Evolutionary conservation across 2,888 invertebrate species (phyloP), one percentile per base, ranked within the genome.

Genomic region (Oegoconia quadripuncta): DNA sequence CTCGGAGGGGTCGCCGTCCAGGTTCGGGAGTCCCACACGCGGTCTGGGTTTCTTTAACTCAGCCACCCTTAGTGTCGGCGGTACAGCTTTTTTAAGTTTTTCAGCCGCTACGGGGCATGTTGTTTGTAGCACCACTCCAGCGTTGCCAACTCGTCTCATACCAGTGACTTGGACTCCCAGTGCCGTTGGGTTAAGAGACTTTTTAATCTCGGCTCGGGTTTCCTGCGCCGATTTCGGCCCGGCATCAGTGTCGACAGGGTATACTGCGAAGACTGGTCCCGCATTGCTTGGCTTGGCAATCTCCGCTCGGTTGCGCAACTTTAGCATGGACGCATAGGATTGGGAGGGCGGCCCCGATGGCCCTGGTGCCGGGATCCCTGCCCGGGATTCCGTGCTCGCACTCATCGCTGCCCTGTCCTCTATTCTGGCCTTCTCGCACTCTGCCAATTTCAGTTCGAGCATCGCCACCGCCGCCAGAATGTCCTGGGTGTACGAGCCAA

Each of bases 251-350:
- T 23, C 23, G 4, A n/a, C n/a, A 11, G 23, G 23, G 23, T 23
- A 23, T 3, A 23, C 23, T 1, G 23, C 23, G 23, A 23, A 3
- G 2, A 11, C 11, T 9, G 23, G 23, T 4, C 23, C 23, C 11
- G 9, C n/a, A 11, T 23, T 9, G 9, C 4, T 9, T 9, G 23
- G 23, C n/a, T 23, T 23, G n/a, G 23, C n/a, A 11, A 23, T 11
- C 23, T 23, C 23, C 3, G 23, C 11, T 3, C 4, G 23, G 57
- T 91, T 90, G 1, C 74, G 77, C 33, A 95, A 64, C 34, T 11
- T 1, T 1, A 23, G 23, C 23, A n/a, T 23, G 3, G n/a, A 9
- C n/a, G 27, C 23, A 8, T 23, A 23, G 9, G 2, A 23, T 9
- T 9, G 23, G 1, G 7, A n/a, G 22, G 1, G n/a, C n/a, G 23